These are phyloP conservation scores for Athalia cordata DNA, from an alignment of 2,888 invertebrate genomes.

Conservation along the genomic window DNA sequence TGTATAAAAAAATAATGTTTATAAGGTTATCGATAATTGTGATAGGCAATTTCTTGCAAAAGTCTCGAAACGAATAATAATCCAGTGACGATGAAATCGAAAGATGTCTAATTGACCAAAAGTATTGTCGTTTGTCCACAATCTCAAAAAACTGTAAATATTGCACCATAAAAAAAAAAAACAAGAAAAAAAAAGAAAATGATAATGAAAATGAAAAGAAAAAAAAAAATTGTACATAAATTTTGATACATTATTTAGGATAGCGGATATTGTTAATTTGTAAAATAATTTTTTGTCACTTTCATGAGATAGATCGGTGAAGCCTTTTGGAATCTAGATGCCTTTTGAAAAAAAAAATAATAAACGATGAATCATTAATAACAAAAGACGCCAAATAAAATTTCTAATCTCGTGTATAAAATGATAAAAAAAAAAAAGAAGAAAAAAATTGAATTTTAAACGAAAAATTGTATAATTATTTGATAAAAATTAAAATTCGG, in stretches of 20 bases:
- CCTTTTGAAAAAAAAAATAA: conserved; percentile 19
- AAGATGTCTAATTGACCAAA: conserved; percentile 28
- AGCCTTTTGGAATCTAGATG: conserved; percentile 55
- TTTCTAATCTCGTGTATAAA: background rate
- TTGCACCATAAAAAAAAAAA: background rate
- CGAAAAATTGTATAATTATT: conserved; percentile 32
- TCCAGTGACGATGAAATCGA: conserved; percentile 28
- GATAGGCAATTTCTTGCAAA: conserved; percentile 33
- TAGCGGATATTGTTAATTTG: conserved; percentile 55
- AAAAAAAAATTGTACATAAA: conserved; percentile 61
- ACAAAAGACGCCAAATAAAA: conserved; percentile 2
- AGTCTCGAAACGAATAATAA: conserved; percentile 16
- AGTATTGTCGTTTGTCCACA: conserved; percentile 42
- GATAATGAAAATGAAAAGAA: conserved; percentile 35
- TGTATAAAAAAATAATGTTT: conserved; percentile 40
- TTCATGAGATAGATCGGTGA: conserved; percentile 52
- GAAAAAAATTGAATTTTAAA: background rate
- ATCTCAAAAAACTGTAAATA: conserved; percentile 16
- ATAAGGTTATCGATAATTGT: conserved; percentile 32
- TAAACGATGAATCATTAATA: background rate
- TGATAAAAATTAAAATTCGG: conserved; percentile 15
- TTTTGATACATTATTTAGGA: conserved; percentile 59
- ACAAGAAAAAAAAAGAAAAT: conserved; percentile 7
- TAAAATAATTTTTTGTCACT: conserved; percentile 49
- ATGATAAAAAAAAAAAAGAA: background rate